Base-by-base conservation (phyloP, 2,113 vertebrate species). In the Tragelaphus imberbis region DNA sequence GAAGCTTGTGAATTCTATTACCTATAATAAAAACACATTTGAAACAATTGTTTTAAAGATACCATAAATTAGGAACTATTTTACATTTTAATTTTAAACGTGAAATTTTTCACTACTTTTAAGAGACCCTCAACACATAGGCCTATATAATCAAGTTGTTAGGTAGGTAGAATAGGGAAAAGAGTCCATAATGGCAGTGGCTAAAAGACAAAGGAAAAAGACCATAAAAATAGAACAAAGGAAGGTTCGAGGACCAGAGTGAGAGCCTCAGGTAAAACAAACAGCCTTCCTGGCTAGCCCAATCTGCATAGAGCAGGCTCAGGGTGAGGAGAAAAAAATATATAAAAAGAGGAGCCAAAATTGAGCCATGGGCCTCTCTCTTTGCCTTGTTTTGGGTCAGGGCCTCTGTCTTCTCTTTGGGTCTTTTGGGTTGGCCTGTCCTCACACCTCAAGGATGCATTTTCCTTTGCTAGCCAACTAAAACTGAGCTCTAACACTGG, bases 31-130 rank as follows among this genome's bases (percentile, higher is more conserved):
- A 97, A 84, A 51, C 23, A 44, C 3, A 7, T 51, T 12, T 51
- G 27, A 96, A 92, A 93, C 17, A 88, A 44, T 44, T 77, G 5
- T 36, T 88, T 96, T 59, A 33, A 95, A 97, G 75, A 40, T n/a
- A 59, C 2, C 59, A 5, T 55, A 90, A 68, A 27, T 40, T 71
- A 3, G 25, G 33, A 82, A 63, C 5, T 96, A 75, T 61, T 84
- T 55, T 85, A 17, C 27, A 28, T 89, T 94, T 92, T 58, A 49
- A 40, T 80, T 84, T 77, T 65, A 88, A 77, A n/a, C 6, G 0
- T 47, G 19, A 71, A 84, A 33, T 3, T 49, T 7, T 84, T 91
- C 21, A 53, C 3, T 88, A 27, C 19, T 89, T 93, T 94, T 82
- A 92, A 68, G 85, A 71, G 77, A 36, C 3, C 8, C 12, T 86